Conservation (phyloP, 2,797 vertebrate genomes). For the Poliocrania exsul region DNA sequence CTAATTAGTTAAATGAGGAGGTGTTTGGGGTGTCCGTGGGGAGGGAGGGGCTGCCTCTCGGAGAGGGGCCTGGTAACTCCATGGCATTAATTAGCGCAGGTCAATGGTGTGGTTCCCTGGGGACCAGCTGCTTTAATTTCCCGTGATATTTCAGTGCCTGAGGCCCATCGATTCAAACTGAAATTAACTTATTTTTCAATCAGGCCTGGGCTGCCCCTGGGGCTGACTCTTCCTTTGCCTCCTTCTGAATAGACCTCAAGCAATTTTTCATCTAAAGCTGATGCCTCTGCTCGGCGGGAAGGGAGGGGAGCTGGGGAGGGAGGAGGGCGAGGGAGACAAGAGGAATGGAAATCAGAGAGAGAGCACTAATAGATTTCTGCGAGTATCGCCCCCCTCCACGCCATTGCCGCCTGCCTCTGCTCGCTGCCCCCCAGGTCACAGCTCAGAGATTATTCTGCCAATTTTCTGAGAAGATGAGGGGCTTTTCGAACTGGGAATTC, state of each 20-base stretch:
- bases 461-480: slow-evolving; percentile 50
- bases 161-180: slow-evolving; percentile 98
- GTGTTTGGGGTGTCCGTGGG: slow-evolving; percentile 75
- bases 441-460: slow-evolving; percentile 50
- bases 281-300: slow-evolving; percentile 70
- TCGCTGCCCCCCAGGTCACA: slow-evolving; percentile 26
- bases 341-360: slow-evolving; percentile 65
- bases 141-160: slow-evolving; percentile 99
- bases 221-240: slow-evolving; percentile 90
- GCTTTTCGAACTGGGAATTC: slow-evolving; percentile 57
- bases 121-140: slow-evolving; percentile 99
- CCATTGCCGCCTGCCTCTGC: not conserved
- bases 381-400: not conserved
- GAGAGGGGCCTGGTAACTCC: slow-evolving; percentile 86
- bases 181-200: slow-evolving; percentile 99
- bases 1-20: slow-evolving; percentile 99
- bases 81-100: slow-evolving; percentile 98
- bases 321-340: slow-evolving; percentile 31
- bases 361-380: slow-evolving; percentile 65
- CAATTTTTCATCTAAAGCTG: slow-evolving; percentile 92
- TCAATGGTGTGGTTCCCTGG: slow-evolving; percentile 92
- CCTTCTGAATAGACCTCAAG: slow-evolving; percentile 87
- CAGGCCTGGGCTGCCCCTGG: slow-evolving; percentile 92
- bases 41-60: slow-evolving; percentile 73
- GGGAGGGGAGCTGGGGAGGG: slow-evolving; percentile 25